Base-by-base conservation (phyloP, 2,888 invertebrate species). In the Myathropa florea region DNA sequence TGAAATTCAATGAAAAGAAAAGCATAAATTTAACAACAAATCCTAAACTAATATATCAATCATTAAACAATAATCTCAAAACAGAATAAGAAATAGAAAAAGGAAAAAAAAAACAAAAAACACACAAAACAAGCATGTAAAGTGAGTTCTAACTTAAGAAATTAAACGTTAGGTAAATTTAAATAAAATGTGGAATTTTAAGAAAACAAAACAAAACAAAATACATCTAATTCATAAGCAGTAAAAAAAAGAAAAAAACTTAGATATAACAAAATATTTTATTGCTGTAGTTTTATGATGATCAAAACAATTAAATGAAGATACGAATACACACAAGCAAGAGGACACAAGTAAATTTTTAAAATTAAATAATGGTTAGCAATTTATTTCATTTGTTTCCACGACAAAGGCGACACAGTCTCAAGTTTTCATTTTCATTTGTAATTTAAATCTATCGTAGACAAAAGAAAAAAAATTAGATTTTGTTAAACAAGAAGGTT, bases 31-130 rank as follows among this genome's bases (percentile, higher is more conserved):
- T n/a, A 39, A n/a, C 14, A 39, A n/a, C 6, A 68, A 85, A 78
- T 78, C 76, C 81, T 83, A 84, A 84, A 83, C 79, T 80, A 81
- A 85, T 75, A 83, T 83, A 88, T 83, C 78, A 78, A 85, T 87
- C 82, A 81, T 72, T 76, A 83, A 83, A 67, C 70, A 82, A 84
- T 80, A 78, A 88, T 80, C 83, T 83, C 84, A 78, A 81, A 63
- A 67, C 59, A 65, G 33, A 79, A 65, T 10, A 46, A 68, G 33
- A 53, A 46, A 71, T 36, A 68, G 9, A 76, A n/a, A 39, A 39
- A 9, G 4, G 2, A 39, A 39, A n/a, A 46, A 2, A n/a, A 46
- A n/a, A 9, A n/a, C n/a, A n/a, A 68, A 75, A 33, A 0, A 33
- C 30, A 67, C 9, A 75, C 65, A 70, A 76, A 39, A 67, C 33